Evolutionary conservation across 2,888 invertebrate genomes (phyloP).

Genomic region (Rhabditoides inermis): DNA sequence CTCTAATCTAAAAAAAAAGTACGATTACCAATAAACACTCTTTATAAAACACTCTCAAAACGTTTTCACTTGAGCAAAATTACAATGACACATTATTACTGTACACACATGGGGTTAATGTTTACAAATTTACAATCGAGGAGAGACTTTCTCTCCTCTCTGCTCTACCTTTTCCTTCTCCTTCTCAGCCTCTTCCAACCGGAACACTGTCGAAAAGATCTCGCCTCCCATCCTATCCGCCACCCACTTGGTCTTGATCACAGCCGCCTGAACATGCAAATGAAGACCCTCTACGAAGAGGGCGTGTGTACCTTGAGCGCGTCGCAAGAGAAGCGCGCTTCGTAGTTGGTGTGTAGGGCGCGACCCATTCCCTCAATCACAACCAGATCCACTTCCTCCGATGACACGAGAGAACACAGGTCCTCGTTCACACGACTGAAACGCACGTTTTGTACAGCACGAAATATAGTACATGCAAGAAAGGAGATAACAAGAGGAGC

Average conservation of each 20-base stretch:
- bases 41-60: too few species aligned
- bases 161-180: too few species aligned
- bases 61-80: too few species aligned
- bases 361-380: constrained; percentile 95
- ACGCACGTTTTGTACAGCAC: constrained; percentile 10
- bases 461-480: background rate
- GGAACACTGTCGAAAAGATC: constrained; percentile 78
- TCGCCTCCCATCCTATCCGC: constrained; percentile 76
- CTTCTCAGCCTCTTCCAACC: constrained; percentile 8
- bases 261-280: constrained; percentile 60
- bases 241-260: constrained; percentile 88
- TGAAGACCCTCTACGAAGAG: background rate
- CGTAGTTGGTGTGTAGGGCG: constrained; percentile 84
- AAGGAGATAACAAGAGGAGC: background rate
- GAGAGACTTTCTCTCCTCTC: too few species aligned
- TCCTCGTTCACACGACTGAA: constrained; percentile 61
- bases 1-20: too few species aligned
- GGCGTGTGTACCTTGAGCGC: constrained; percentile 20
- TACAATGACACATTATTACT: too few species aligned
- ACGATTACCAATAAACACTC: too few species aligned
- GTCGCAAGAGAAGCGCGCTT: constrained; percentile 68
- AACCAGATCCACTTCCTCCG: constrained; percentile 74
- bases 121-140: too few species aligned
- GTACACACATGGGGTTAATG: too few species aligned
- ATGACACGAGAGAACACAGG: constrained; percentile 68